These are phyloP conservation scores for Galerucella nymphaeae DNA, from an alignment of 2,888 invertebrate species.

Conservation along the genomic window DNA sequence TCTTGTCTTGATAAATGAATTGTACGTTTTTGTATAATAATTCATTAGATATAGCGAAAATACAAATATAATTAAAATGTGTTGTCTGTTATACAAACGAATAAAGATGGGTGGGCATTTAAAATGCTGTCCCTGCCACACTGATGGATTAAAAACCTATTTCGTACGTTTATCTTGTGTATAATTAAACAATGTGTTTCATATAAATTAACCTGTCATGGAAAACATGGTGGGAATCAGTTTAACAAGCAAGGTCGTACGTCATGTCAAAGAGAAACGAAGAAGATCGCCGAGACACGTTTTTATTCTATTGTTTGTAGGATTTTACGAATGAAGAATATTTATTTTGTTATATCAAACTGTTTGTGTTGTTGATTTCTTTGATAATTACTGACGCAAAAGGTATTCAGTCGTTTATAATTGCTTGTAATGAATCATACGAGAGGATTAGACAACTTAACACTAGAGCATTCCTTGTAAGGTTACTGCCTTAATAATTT, in stretches of 20 bases:
- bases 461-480: too few species aligned
- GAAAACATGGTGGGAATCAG: slow-evolving; percentile 33
- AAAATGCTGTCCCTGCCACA: not conserved
- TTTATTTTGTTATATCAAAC: not conserved
- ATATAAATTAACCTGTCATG: slow-evolving; percentile 32
- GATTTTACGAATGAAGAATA: not conserved
- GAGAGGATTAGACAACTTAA: too few species aligned
- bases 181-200: slow-evolving; percentile 29
- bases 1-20: not conserved
- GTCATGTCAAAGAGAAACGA: slow-evolving; percentile 15
- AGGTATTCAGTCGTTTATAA: not conserved
- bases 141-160: slow-evolving; percentile 13
- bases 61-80: not conserved
- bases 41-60: not conserved
- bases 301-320: not conserved
- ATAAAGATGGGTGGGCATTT: not conserved
- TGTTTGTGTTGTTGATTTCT: not conserved
- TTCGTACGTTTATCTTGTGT: slow-evolving; percentile 17
- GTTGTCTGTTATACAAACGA: not conserved
- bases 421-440: not conserved
- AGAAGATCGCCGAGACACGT: slow-evolving; percentile 4
- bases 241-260: slow-evolving; percentile 37
- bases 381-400: not conserved
- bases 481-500: too few species aligned
- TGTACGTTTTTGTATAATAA: not conserved